Conservation (phyloP, 2,113 vertebrate genomes). For the Muscicapa adusta region DNA sequence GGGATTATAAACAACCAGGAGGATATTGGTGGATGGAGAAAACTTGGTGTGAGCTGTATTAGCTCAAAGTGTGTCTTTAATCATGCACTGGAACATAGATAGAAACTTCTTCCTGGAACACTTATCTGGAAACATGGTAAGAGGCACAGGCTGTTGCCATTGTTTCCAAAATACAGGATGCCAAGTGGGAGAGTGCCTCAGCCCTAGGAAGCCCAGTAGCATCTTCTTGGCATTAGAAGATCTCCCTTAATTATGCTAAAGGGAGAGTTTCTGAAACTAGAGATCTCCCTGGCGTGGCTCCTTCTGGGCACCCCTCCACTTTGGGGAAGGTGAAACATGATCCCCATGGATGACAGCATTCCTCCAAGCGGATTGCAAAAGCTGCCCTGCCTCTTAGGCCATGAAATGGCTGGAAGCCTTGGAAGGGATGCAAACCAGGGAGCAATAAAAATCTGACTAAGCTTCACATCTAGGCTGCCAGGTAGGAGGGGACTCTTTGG, state of each 20-base stretch:
- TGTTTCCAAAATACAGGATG: constrained; percentile 44
- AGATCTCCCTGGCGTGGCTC: neutral
- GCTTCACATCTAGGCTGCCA: neutral
- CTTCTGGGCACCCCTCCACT: neutral
- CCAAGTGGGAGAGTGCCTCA: neutral
- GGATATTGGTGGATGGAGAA: neutral
- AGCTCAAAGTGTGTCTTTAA: constrained; percentile 18
- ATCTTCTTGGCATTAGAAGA: neutral
- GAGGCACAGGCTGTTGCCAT: neutral
- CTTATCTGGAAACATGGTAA: constrained; percentile 14
- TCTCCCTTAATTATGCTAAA: neutral
- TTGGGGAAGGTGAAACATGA: neutral
- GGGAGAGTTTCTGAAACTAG: neutral
- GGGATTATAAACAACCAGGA: neutral
- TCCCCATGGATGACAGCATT: neutral
- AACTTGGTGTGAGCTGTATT: neutral
- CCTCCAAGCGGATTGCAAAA: neutral
- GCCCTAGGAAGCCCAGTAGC: constrained; percentile 11
- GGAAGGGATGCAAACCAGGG: neutral
- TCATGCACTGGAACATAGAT: constrained; percentile 1
- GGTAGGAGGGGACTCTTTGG: neutral
- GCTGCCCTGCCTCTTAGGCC: neutral
- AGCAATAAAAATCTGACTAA: neutral
- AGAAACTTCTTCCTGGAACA: constrained; percentile 55
- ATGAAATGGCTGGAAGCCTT: neutral